Base-by-base conservation (phyloP, 2,888 invertebrate species). In the Mayetiola destructor region DNA sequence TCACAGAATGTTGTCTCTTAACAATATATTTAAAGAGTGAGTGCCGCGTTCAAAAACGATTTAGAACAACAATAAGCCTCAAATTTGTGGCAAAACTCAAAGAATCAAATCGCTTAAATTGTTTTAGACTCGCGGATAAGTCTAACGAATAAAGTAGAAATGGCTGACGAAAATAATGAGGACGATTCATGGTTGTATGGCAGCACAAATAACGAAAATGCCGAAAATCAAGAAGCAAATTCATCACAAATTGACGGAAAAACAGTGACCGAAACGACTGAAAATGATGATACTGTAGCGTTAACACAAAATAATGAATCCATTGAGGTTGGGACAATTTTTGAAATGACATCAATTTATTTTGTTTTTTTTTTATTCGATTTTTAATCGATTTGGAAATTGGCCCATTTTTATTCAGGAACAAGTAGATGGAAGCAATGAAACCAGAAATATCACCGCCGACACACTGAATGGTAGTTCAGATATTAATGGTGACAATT, bases 121-220 rank as follows among this genome's bases (percentile, higher is more conserved):
- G n/a, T n/a, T n/a, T n/a, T n/a, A n/a, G n/a, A n/a, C n/a, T n/a
- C n/a, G n/a, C n/a, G n/a, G n/a, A n/a, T n/a, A n/a, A n/a, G n/a
- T n/a, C n/a, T 8, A 39, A 39, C 6, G 18, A 20, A 20, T 27
- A 27, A 23, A 16, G n/a, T 27, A 18, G 71, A 73, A 69, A 80
- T 81, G 80, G 79, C 80, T 64, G 82, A 82, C 60, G 80, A 79
- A 63, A 69, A 73, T 3, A 87, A 85, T 72, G 36, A 55, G 5
- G 90, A 91, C 68, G 90, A 91, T 75, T 85, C 80, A 67, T 91
- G 89, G 89, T 75, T 91, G 59, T 91, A 91, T 66, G 90, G 90
- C 20, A 88, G 88, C 65, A 81, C 83, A 1, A 80, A 77, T 64
- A 76, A 77, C 32, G 71, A 72, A 56, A 69, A 69, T 1, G 69